These are phyloP conservation scores for Schizothorax lantsangensis DNA, from an alignment of 2,797 vertebrate species.

Conservation along the genomic window DNA sequence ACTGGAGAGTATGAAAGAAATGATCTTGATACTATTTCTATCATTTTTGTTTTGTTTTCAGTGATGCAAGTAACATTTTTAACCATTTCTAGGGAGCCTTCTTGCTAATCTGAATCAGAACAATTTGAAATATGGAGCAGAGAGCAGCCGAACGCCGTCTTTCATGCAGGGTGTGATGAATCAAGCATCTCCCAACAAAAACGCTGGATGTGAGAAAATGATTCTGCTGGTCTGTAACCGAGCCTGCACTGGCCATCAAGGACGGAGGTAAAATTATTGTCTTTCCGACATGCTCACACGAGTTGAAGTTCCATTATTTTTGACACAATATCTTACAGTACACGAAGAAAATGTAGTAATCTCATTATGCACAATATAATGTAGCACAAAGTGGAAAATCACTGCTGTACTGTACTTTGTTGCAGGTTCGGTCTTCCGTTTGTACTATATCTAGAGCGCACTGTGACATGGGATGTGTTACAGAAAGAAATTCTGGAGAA, in stretches of 20 bases:
- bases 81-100: slow-evolving; percentile 80
- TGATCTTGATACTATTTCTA: neutral
- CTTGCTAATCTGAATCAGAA: slow-evolving; percentile 96
- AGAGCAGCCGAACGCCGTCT: slow-evolving; percentile 84
- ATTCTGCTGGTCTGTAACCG: slow-evolving; percentile 95
- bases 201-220: slow-evolving; percentile 84
- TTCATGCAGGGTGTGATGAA: slow-evolving; percentile 83
- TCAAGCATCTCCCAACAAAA: slow-evolving; percentile 80
- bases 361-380: neutral
- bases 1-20: neutral
- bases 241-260: slow-evolving; percentile 93
- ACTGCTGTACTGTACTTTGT: neutral
- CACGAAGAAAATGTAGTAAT: neutral
- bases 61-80: neutral
- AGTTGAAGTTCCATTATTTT: neutral
- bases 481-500: slow-evolving; percentile 98
- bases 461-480: slow-evolving; percentile 92
- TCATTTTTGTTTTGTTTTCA: neutral
- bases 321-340: neutral
- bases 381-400: slow-evolving; percentile 12
- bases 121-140: slow-evolving; percentile 89
- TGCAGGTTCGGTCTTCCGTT: slow-evolving; percentile 95
- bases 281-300: neutral
- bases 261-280: slow-evolving; percentile 83
- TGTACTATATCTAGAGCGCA: slow-evolving; percentile 94